Percentiles rank a stretch among this genome's conserved stretches.
Evolutionary conservation across 2,797 vertebrate genomes (phyloP).

Genomic region (Macropodus opercularis): DNA sequence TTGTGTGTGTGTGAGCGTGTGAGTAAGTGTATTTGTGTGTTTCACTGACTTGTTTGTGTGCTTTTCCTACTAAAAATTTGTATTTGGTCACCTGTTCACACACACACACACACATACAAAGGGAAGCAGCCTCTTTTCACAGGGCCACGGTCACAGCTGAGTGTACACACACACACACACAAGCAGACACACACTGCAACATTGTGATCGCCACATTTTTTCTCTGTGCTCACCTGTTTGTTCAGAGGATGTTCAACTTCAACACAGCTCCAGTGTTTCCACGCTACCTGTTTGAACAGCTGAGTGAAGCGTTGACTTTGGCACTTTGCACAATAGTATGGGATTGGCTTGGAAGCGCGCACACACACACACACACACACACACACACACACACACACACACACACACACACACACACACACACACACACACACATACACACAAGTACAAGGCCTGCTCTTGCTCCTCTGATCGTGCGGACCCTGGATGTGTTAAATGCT

Average conservation of each 20-base stretch:
- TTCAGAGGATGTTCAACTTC: conserved; percentile 72
- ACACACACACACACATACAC: too few relatives aligned
- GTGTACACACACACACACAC: conserved; percentile 23
- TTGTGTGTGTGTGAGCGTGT: conserved; percentile 44
- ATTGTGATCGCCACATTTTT: conserved; percentile 41
- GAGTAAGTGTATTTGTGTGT: conserved; percentile 51
- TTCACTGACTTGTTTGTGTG: conserved; percentile 55
- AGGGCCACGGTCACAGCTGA: conserved; percentile 49
- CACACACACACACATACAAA: conserved; percentile 75
- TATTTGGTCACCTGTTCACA: conserved; percentile 72
- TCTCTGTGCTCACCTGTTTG: conserved; percentile 72
- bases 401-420: conserved; percentile 27
- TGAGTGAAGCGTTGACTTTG: conserved; percentile 76
- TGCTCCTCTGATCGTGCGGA: conserved; percentile 35
- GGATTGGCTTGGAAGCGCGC: conserved; percentile 57
- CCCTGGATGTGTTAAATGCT: conserved; percentile 51
- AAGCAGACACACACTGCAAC: conserved; percentile 26
- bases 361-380: conserved; percentile 25
- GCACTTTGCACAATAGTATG: conserved; percentile 69
- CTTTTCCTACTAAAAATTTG: too few relatives aligned
- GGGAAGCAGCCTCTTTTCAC: conserved; percentile 52
- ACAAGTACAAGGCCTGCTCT: conserved; percentile 29
- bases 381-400: too few relatives aligned
- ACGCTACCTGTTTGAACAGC: conserved; percentile 83
- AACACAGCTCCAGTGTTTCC: conserved; percentile 69